Base-by-base conservation (phyloP, 1,140 invertebrate species). In the Coelopa frigida region DNA sequence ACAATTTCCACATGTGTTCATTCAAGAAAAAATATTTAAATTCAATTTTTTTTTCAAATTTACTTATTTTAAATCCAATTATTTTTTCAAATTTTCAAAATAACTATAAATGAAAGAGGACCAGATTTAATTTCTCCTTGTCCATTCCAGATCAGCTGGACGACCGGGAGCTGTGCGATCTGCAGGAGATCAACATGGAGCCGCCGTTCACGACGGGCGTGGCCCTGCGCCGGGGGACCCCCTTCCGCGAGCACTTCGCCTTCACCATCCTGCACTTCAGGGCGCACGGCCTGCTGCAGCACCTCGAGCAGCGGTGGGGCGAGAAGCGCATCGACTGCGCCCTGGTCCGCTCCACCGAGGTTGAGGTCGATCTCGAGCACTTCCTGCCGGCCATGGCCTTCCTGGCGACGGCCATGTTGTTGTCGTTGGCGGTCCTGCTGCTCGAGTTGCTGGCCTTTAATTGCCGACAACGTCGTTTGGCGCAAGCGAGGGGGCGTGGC, bases 311-410 rank as follows among this genome's bases (percentile, higher is more conserved):
- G 11, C 24, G 43, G n/a, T 68, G 64, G 64, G 41, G 38, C 20
- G 32, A 59, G 2, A 15, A 43, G 11, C 49, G 50, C 27, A 58
- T 54, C 0, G 59, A 67, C 44, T 68, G 64, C 36, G 51, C 41
- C 12, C 21, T 61, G 3, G 44, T 52, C 5, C 54, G 52, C 21
- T 48, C 49, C 10, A 35, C 51, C 15, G 46, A 56, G 20, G 54
- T 55, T 5, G 56, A 65, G 32, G 58, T 68, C 14, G 64, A 65
- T 41, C 40, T 68, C 0, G 52, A 59, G 29, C 55, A 67, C 43
- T 61, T 65, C 49, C 54, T 55, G 8, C 61, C 64, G 15, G 58
- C 58, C 5, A 50, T 68, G 5, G 49, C 59, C 3, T 38, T 56
- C 4, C 36, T 68, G 11, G 24, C 40, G 1, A 33, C 59, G 6